phyloP scores from a whole-genome alignment of 2,888 invertebrate species.

The Nesidiocoris tenuis region DNA sequence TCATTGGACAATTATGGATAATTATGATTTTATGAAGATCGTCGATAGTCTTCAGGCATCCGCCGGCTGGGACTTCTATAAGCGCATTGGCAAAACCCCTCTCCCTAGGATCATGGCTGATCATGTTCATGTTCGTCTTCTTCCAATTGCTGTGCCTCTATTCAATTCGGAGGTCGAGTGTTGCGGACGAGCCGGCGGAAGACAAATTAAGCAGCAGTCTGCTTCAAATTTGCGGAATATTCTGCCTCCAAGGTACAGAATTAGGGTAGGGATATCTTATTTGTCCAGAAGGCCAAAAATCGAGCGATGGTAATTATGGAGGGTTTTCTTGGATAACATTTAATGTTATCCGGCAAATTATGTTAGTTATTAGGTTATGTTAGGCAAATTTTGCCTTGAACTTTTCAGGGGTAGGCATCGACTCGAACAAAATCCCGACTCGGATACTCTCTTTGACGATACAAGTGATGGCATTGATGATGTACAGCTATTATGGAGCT shows the following conservation, averaged over 20 bases:
- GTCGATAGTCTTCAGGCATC: conserved; percentile 48
- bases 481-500: conserved; percentile 49
- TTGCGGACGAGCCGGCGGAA: conserved; percentile 40
- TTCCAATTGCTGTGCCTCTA: conserved; percentile 40
- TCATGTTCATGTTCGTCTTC: conserved; percentile 24
- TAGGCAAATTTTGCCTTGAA: no score
- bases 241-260: conserved; percentile 49
- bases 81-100: conserved; percentile 48
- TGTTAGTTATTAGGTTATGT: no score
- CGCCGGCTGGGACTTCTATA: conserved; percentile 45
- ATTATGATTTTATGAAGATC: no score
- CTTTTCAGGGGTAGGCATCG: conserved; percentile 24
- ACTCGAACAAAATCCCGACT: conserved; percentile 12
- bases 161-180: conserved; percentile 38
- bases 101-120: conserved; percentile 44
- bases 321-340: no score
- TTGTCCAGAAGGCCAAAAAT: no score
- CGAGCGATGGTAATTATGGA: no score
- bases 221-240: conserved; percentile 43
- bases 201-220: conserved; percentile 35
- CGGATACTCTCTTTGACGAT: conserved; percentile 29
- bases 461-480: conserved; percentile 45
- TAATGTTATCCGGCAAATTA: no score
- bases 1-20: no score
- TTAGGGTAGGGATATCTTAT: no score